These are phyloP conservation scores for Noturus placidus DNA, from an alignment of 2,113 vertebrate genomes.

Conservation along the genomic window DNA sequence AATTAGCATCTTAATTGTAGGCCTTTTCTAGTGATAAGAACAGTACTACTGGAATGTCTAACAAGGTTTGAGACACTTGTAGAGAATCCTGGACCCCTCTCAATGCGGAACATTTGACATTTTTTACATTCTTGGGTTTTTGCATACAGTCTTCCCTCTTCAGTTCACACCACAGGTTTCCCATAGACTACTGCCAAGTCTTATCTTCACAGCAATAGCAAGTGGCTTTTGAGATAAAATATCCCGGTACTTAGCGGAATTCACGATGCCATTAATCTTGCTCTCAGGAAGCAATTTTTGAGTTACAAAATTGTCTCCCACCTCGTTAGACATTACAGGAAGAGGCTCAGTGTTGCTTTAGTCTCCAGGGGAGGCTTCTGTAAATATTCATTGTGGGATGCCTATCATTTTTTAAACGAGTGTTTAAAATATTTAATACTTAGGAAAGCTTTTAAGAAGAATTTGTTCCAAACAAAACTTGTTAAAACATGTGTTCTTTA, in stretches of 20 bases:
- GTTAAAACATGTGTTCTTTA: neutral
- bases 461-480: neutral
- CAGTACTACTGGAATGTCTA: neutral
- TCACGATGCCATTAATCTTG: neutral
- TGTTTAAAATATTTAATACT: neutral
- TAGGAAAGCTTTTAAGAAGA: neutral
- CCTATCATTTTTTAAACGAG: neutral
- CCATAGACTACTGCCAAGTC: neutral
- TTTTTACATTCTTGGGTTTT: neutral
- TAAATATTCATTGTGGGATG: neutral
- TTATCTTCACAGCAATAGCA: slow-evolving; percentile 5
- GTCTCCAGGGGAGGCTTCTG: neutral
- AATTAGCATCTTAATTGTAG: neutral
- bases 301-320: neutral
- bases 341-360: neutral
- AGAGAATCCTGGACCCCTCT: neutral
- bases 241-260: neutral
- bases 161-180: neutral
- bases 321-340: neutral
- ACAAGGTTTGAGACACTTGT: neutral
- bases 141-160: neutral
- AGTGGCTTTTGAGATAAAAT: slow-evolving; percentile 12
- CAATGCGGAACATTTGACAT: neutral
- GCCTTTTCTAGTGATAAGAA: neutral
- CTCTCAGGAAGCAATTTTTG: neutral